Percentiles rank a stretch among this genome's conserved stretches.
Evolutionary conservation across 1,140 invertebrate genomes (phyloP).

Genomic region (Schlechtendalia chinensis): DNA sequence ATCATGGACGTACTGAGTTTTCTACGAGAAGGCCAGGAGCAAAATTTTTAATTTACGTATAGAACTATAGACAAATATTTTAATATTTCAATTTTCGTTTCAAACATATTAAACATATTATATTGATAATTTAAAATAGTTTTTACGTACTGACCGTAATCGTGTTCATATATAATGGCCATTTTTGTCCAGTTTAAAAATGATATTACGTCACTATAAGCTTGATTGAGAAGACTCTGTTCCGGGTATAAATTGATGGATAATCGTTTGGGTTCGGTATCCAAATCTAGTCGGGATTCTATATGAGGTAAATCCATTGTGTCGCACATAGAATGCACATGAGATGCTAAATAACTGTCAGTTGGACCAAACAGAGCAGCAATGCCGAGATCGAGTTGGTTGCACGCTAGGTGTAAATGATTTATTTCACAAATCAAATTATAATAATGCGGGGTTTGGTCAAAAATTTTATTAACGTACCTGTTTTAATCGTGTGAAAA

Average conservation of each 20-base stretch:
- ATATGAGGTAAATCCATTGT: conserved; percentile 71
- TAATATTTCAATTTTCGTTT: too few relatives aligned
- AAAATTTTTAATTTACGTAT: too few relatives aligned
- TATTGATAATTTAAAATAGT: too few relatives aligned
- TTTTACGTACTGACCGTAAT: conserved; percentile 61
- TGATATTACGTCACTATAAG: conserved; percentile 67
- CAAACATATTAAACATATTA: too few relatives aligned
- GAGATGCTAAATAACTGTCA: conserved; percentile 63
- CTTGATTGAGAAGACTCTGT: conserved; percentile 65
- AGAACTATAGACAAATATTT: too few relatives aligned
- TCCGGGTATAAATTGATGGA: conserved; percentile 72
- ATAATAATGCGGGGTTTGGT: too few relatives aligned
- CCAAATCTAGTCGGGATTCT: conserved; percentile 64
- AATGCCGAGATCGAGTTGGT: conserved; percentile 64
- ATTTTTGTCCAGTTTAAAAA: conserved; percentile 73
- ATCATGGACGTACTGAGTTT: too few relatives aligned
- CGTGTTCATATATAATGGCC: conserved; percentile 71
- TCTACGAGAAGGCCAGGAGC: too few relatives aligned
- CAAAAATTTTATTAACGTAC: conserved; percentile 55
- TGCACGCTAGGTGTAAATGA: conserved; percentile 60
- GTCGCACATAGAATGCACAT: conserved; percentile 70
- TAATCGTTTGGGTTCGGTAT: conserved; percentile 60
- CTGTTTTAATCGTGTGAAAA: conserved; percentile 68
- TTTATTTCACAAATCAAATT: too few relatives aligned
- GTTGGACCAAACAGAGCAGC: conserved; percentile 68